Conservation (phyloP, 2,797 vertebrate genomes). For the Diglossa cyanea region DNA sequence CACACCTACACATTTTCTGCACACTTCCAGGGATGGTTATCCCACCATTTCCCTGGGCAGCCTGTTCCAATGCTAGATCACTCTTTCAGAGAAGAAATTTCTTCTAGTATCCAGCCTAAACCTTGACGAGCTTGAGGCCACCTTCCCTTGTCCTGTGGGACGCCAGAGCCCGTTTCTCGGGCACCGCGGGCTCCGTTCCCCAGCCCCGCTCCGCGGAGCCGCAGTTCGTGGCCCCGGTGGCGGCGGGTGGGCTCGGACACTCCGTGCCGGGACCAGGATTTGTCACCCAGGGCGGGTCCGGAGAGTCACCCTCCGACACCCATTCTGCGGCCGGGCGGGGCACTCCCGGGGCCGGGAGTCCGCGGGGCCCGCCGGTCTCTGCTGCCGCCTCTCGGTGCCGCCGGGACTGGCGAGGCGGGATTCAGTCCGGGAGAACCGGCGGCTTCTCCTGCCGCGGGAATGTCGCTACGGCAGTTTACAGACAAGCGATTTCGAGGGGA, state of each 20-base stretch:
- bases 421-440: too few relatives aligned
- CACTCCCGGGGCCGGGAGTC: not conserved
- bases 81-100: not conserved
- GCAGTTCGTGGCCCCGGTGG: fast-evolving
- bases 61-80: not conserved
- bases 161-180: too few relatives aligned
- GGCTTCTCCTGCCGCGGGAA: not conserved
- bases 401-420: not conserved
- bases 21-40: not conserved
- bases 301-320: not conserved
- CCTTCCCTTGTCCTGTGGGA: not conserved
- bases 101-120: not conserved
- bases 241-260: not conserved
- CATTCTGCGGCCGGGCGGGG: not conserved
- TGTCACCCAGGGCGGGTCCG: fast-evolving
- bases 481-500: not conserved
- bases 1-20: not conserved
- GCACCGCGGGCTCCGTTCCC: fast-evolving
- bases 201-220: fast-evolving
- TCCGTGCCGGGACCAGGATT: not conserved
- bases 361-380: not conserved
- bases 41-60: not conserved
- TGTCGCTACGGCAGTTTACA: not conserved
- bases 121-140: not conserved
- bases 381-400: not conserved